Base-by-base conservation (phyloP, 2,888 invertebrate species). In the Cryptus armator region DNA sequence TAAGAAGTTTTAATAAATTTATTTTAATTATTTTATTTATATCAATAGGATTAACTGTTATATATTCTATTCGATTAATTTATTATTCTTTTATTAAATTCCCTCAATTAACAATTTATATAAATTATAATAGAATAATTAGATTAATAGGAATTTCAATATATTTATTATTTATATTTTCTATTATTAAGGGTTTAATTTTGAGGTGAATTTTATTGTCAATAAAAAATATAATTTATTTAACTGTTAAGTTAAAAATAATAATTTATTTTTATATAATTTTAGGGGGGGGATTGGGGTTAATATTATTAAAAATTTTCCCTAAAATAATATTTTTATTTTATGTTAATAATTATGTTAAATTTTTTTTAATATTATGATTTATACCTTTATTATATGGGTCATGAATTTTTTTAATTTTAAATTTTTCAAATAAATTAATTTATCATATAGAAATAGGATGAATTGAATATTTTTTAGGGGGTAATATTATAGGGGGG, bases 171-270 rank as follows among this genome's bases (percentile, higher is more conserved):
- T 93, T 95, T 92, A 91, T 95, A 87, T 94, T 95, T 89, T 94
- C 95, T 87, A 90, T 95, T 90, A 82, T 95, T 91, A 94, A 94
- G n/a, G 95, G 95, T 0, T 94, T 94, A 81, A 90, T 95, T 84
- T 93, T 96, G 93, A 95, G 92, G 82, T 96, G 95, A 92, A 83
- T 95, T 90, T 94, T 95, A 93, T 95, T 95, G 94, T 90, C 92
- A 88, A 93, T 92, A 82, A 94, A 95, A 89, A 92, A 93, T 93
- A 94, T 95, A 91, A 94, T 95, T 95, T 94, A 94, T 95, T 94
- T 95, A 89, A 92, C 95, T 86, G 90, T 93, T 85, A 92, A 91
- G 93, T 91, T 95, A 92, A 95, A 95, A 91, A 91, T 95, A 88
- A 94, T 95, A 91, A 83, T 86, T 86, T 83, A 59, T 83, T 19